A percentile compares a stretch with the other conserved stretches of the same genome.
Evolutionary conservation across 1,140 invertebrate genomes (phyloP).

Genomic region (Brachionus angularis): DNA sequence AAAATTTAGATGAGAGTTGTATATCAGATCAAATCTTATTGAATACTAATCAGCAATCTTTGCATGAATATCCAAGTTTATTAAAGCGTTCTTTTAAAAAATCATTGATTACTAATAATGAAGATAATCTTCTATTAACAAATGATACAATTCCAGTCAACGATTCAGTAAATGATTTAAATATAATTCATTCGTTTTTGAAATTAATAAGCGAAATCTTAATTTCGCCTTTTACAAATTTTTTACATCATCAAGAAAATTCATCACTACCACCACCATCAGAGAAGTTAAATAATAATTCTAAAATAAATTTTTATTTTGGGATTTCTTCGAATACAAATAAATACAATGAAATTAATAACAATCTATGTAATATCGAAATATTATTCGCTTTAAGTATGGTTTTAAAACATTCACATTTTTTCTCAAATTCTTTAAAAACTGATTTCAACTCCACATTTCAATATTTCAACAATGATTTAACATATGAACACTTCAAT

Average conservation of each 20-base stretch:
- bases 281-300: background rate
- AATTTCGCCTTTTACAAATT: background rate
- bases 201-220: slow-evolving; percentile 20
- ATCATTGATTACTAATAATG: background rate
- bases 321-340: background rate
- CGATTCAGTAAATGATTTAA: background rate
- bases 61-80: background rate
- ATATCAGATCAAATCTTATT: too few relatives aligned
- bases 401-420: slow-evolving; percentile 13
- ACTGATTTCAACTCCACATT: background rate
- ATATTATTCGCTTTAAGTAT: slow-evolving; percentile 12
- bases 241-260: background rate
- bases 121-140: background rate
- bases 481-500: too few relatives aligned
- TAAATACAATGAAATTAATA: background rate
- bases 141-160: background rate
- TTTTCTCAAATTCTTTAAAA: background rate
- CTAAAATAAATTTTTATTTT: background rate
- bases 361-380: background rate
- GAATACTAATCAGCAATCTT: background rate
- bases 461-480: background rate
- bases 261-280: background rate
- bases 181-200: background rate
- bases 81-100: slow-evolving; percentile 7
- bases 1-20: too few relatives aligned